Base-by-base conservation (phyloP, 2,113 vertebrate genomes). In the Dunckerocampus dactyliophorus region DNA sequence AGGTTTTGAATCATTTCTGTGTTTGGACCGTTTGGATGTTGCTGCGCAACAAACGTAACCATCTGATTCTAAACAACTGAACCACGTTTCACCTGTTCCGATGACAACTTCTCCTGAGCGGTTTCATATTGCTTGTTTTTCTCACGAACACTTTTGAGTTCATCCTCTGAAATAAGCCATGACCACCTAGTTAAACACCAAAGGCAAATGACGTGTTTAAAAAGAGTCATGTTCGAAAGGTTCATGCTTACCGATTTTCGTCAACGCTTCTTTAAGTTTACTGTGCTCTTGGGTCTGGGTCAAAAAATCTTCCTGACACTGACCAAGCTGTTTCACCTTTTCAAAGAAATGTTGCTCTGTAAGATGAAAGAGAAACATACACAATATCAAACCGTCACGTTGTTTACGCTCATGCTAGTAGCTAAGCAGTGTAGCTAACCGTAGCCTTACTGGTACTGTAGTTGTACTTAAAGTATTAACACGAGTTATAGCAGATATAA, bases 331-430 rank as follows among this genome's bases (percentile, higher is more conserved):
- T 62, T 94, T 95, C 67, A 96, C 95, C 65, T 98, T 92, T 68
- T 98, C 94, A 67, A 97, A 98, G 69, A 95, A 95, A 9, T 97
- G 94, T 91, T 97, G 95, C 9, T 99, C 97, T 95, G 82, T 16
- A 83, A 67, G 59, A 71, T 8, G 48, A 17, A 2, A 10, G 75
- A 69, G 55, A 6, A 50, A 19, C 14, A 65, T 3, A 57, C 47
- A 43, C 8, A 39, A 39, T 16, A 34, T 8, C 13, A 43, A 43
- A 3, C 4, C 1, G 39, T 43, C 21, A 61, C 12, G 3, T 8
- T 53, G 39, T 34, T 20, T 17, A 22, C 10, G 14, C 37, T 8
- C 46, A 39, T 8, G 17, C 0, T 47, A 46, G 53, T 34, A 34
- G 39, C 47, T 49, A 12, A 15, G 28, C 12, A 1, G 5, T 8